These are phyloP conservation scores for Malacosoma neustria DNA, from an alignment of 2,888 invertebrate species.

Conservation along the genomic window DNA sequence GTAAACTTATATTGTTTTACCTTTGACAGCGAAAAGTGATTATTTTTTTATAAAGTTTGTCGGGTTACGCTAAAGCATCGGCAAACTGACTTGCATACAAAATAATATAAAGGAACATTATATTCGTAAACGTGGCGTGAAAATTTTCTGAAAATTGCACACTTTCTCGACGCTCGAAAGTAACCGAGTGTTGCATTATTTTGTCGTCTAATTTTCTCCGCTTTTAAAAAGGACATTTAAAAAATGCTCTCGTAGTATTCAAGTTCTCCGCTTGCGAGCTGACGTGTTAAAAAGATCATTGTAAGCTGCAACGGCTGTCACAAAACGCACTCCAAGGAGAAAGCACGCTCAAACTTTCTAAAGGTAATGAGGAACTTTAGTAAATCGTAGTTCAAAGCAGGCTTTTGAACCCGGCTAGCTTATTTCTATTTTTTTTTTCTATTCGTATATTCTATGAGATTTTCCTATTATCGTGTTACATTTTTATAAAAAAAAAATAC, in stretches of 20 bases:
- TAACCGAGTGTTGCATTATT: conserved; percentile 22
- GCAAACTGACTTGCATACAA: neutral
- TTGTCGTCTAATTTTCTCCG: conserved; percentile 38
- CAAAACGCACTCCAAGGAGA: conserved; percentile 22
- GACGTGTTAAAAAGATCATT: conserved; percentile 57
- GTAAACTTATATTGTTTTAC: too few relatives aligned
- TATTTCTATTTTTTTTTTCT: too few relatives aligned
- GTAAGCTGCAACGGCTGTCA: conserved; percentile 31
- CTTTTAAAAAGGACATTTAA: conserved; percentile 34
- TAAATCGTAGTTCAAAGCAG: neutral
- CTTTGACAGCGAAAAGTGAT: too few relatives aligned
- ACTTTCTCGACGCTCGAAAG: conserved; percentile 8
- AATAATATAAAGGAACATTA: conserved; percentile 12
- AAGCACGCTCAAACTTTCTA: conserved; percentile 16
- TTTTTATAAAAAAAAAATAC: too few relatives aligned
- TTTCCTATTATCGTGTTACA: too few relatives aligned
- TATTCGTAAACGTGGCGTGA: conserved; percentile 12
- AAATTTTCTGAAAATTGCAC: conserved; percentile 14
- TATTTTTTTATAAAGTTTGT: too few relatives aligned
- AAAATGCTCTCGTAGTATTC: conserved; percentile 32
- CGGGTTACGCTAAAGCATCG: too few relatives aligned
- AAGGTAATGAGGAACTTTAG: neutral
- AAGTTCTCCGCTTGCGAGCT: conserved; percentile 29
- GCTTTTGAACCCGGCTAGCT: conserved; percentile 5
- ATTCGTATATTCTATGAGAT: too few relatives aligned